Base-by-base conservation (phyloP, 1,140 invertebrate species). In the Manduca sexta region DNA sequence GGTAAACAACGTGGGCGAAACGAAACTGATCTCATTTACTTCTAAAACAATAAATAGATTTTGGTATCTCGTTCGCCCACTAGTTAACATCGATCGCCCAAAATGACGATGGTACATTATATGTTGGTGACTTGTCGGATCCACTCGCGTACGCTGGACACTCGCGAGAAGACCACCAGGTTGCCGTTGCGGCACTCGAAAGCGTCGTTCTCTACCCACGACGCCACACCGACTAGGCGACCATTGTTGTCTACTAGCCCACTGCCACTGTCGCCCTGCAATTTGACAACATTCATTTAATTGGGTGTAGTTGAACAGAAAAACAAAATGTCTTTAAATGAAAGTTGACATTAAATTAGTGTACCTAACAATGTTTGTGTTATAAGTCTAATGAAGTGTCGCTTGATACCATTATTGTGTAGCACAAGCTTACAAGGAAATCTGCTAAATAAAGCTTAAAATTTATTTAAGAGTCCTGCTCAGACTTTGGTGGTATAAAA, bases 131-230 rank as follows among this genome's bases (percentile, higher is more conserved):
- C 54, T 38, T 74, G 17, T 26, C 42, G 58, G 33, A 84, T 84
- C 81, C 81, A 84, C 16, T 64, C 52, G 0, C 74, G 49, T 7
- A 55, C 77, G 26, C 58, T 43, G 31, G 64, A 18, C 0, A 83
- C 74, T 7, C 63, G 50, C 5, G 79, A 74, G 64, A 78, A 83
- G 3, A 76, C 63, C 0, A 84, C 72, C 4, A 56, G 56, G 4
- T 64, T 61, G 11, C 73, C 74, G 8, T 68, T 69, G 26, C 33
- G 40, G 47, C 81, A 84, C 12, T 55, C 53, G 15, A 53, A 18
- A 1, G 81, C 71, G 45, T 84, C 81, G 45, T 81, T 65, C 45
- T 84, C 60, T 1, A 83, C 81, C 81, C 81, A 84, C 3, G 81
- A 84, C 0, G 75, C 75, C 1, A 83, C 65, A 11, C 81, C 81